Conservation (phyloP, 1,140 invertebrate genomes). For the Drosophila sproati region DNA sequence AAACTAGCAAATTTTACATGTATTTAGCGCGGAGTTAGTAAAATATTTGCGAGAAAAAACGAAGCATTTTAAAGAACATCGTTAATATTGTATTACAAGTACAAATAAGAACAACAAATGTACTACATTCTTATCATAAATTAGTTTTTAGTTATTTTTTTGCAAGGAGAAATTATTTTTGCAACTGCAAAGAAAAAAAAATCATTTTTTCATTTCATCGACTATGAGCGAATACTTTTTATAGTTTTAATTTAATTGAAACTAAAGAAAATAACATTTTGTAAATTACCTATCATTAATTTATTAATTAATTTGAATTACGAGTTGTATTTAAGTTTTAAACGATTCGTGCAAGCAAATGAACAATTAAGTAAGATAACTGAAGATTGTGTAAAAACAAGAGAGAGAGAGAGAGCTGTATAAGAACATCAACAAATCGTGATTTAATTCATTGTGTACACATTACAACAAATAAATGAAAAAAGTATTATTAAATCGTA, state of each 20-base stretch:
- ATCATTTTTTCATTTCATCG: constrained; percentile 27
- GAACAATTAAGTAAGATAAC: constrained; percentile 51
- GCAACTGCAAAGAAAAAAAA: constrained; percentile 5
- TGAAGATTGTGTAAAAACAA: constrained; percentile 60
- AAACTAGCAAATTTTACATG: constrained; percentile 76
- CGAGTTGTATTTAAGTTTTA: constrained; percentile 12
- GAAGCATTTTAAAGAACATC: constrained; percentile 36
- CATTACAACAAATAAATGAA: constrained; percentile 76
- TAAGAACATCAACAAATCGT: constrained; percentile 68
- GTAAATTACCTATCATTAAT: constrained; percentile 71
- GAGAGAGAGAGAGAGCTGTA: constrained; percentile 55
- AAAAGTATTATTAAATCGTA: constrained; percentile 81
- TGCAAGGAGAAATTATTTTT: constrained; percentile 7
- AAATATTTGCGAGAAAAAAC: constrained; percentile 67
- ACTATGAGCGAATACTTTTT: constrained; percentile 9
- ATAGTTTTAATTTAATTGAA: constrained; percentile 51
- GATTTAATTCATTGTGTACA: constrained; percentile 79
- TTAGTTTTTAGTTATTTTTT: constrained; percentile 27
- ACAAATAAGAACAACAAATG: constrained; percentile 25
- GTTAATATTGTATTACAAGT: constrained; percentile 30
- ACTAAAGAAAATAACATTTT: constrained; percentile 53
- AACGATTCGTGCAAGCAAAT: constrained; percentile 26
- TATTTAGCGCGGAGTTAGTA: constrained; percentile 75
- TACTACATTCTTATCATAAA: constrained; percentile 39
- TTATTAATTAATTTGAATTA: constrained; percentile 62